These are phyloP conservation scores for Chloebia gouldiae DNA, from an alignment of 2,113 vertebrate genomes.

Conservation along the genomic window DNA sequence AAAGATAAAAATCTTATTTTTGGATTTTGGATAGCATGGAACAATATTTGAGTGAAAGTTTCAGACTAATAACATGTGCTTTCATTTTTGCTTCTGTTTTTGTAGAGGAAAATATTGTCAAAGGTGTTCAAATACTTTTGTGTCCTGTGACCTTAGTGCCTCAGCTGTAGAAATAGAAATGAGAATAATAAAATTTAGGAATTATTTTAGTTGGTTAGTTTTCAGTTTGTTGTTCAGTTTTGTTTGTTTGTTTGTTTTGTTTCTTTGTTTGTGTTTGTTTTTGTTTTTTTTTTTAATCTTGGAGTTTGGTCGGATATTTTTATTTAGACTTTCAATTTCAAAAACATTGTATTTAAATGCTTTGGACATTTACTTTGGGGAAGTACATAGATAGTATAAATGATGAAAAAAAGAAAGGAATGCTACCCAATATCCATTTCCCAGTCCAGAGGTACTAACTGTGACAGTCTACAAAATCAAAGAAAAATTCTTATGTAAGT, in stretches of 20 bases:
- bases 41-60: background rate
- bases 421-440: background rate
- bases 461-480: background rate
- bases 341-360: background rate
- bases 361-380: background rate
- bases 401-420: background rate
- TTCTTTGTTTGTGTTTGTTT: background rate
- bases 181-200: background rate
- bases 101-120: background rate
- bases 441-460: background rate
- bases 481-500: background rate
- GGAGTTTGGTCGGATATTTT: background rate
- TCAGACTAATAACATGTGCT: background rate
- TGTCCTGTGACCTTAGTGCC: background rate
- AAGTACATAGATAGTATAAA: background rate
- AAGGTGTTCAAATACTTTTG: background rate
- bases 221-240: background rate
- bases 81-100: background rate
- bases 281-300: background rate
- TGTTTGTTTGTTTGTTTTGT: background rate
- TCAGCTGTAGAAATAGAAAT: background rate
- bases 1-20: background rate
- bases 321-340: background rate
- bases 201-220: background rate
- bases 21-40: background rate